Percentiles rank a stretch among this genome's conserved stretches.
These are phyloP conservation scores for Scrobipalpa costella DNA, from an alignment of 2,888 invertebrate species.

Conservation along the genomic window DNA sequence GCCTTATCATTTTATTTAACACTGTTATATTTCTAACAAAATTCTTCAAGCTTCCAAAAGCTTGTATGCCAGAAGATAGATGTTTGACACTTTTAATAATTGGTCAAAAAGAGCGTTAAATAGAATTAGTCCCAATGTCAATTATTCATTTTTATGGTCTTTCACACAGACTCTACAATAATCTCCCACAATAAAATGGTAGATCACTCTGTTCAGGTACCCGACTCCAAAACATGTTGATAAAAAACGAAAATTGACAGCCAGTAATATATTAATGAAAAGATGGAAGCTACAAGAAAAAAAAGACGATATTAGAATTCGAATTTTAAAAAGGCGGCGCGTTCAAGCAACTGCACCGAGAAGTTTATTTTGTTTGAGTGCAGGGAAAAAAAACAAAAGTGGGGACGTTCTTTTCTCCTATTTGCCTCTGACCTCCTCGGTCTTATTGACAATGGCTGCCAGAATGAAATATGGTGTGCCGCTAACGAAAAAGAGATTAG, in stretches of 20 bases:
- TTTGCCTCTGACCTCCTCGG: constrained; percentile 79
- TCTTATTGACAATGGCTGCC: constrained; percentile 79
- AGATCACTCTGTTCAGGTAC: constrained; percentile 60
- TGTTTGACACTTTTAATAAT: not conserved
- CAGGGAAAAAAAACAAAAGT: constrained; percentile 75
- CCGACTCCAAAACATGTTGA: constrained; percentile 44
- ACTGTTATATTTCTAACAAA: not conserved
- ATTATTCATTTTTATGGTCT: constrained; percentile 47
- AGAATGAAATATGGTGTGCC: constrained; percentile 78
- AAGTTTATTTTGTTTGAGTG: constrained; percentile 76
- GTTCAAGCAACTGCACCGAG: constrained; percentile 69
- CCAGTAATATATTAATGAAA: constrained; percentile 78
- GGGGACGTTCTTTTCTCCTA: constrained; percentile 70
- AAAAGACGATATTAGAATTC: constrained; percentile 68
- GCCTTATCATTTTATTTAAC: not conserved
- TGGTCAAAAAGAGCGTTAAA: not conserved
- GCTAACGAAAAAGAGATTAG: constrained; percentile 77
- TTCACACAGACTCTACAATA: constrained; percentile 54
- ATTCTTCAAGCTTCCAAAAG: too few species aligned
- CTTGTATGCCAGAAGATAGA: not conserved
- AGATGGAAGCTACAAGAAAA: constrained; percentile 52
- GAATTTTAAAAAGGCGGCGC: constrained; percentile 74
- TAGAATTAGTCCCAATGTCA: constrained; percentile 33
- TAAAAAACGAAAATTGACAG: constrained; percentile 69
- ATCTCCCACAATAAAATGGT: constrained; percentile 58